A percentile compares a stretch with the other conserved stretches of the same genome.
Evolutionary conservation across 2,113 vertebrate genomes (phyloP).

Genomic region (Nycticorax nycticorax): DNA sequence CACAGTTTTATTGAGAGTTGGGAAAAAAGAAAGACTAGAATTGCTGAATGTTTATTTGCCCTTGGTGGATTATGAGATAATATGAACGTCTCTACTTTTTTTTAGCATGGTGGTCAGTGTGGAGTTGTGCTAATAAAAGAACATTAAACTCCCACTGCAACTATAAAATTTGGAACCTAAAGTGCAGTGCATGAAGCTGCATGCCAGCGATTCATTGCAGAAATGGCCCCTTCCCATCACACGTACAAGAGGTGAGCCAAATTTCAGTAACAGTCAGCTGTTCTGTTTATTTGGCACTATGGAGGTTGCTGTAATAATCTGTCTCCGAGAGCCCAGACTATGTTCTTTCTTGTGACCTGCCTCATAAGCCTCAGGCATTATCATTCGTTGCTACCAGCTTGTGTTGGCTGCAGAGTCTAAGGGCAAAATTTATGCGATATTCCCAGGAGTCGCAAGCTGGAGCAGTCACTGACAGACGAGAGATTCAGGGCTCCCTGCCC

Average conservation of each 20-base stretch:
- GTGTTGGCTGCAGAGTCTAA: background rate
- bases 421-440: background rate
- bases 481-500: background rate
- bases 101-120: background rate
- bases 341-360: background rate
- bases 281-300: background rate
- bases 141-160: background rate
- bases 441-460: background rate
- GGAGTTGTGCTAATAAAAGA: background rate
- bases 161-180: background rate
- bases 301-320: background rate
- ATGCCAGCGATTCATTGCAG: background rate
- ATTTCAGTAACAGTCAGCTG: background rate
- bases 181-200: background rate
- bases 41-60: conserved; percentile 37
- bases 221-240: background rate
- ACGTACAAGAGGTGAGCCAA: background rate
- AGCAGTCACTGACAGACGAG: accelerated
- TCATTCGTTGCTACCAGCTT: background rate
- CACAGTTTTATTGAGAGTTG: background rate
- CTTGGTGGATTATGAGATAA: background rate
- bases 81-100: background rate
- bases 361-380: accelerated
- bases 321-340: accelerated
- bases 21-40: background rate